These are phyloP conservation scores for Penaeus monodon DNA, from an alignment of 2,888 invertebrate genomes.

Conservation along the genomic window DNA sequence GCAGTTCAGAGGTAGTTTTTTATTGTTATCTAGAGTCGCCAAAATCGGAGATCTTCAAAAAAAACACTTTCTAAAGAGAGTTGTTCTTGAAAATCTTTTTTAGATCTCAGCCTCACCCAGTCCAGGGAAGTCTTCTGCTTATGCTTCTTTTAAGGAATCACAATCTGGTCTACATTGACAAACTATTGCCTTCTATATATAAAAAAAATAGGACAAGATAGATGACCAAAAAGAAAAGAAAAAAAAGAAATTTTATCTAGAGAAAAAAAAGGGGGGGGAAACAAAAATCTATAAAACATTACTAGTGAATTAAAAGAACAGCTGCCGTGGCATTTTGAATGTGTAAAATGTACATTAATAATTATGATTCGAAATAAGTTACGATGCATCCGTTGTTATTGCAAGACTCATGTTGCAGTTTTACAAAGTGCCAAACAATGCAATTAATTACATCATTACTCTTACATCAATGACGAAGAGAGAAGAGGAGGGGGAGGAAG, in stretches of 20 bases:
- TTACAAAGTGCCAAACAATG: constrained; percentile 33
- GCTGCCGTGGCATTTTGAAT: constrained; percentile 52
- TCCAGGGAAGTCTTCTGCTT: constrained; percentile 39
- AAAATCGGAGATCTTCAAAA: no score
- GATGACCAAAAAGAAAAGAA: constrained; percentile 1
- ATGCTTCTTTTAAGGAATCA: constrained; percentile 3
- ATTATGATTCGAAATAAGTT: constrained; percentile 59
- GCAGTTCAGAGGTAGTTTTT: no score
- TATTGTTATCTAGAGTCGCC: no score
- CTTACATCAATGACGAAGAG: constrained; percentile 3
- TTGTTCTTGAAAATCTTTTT: no score
- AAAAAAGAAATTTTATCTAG: constrained; percentile 3
- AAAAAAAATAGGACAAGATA: constrained; percentile 30
- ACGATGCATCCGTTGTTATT: constrained; percentile 58
- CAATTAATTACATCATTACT: constrained; percentile 18
- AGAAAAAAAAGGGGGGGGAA: no score
- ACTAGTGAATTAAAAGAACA: constrained; percentile 16
- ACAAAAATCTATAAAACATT: no score
- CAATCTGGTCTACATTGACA: constrained; percentile 50
- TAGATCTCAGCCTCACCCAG: not conserved
- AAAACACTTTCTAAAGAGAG: not conserved
- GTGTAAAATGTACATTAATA: constrained; percentile 60
- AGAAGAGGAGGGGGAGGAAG: not conserved
- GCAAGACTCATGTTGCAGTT: constrained; percentile 50
- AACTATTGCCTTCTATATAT: constrained; percentile 52